Evolutionary conservation across 2,113 vertebrate species (phyloP).

Genomic region (Chaetops frenatus): DNA sequence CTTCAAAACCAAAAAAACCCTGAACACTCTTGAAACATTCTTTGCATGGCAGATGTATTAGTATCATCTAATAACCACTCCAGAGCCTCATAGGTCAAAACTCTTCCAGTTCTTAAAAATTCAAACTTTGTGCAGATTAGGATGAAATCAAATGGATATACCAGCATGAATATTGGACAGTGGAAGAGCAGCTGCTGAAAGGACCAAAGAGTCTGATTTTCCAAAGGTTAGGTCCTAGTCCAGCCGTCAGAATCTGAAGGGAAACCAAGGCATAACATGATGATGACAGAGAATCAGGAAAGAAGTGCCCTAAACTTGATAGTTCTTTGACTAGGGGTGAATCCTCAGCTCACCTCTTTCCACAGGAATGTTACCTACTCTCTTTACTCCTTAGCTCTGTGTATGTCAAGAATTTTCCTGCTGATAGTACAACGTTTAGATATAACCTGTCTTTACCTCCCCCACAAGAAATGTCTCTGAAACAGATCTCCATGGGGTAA

Average conservation of each 20-base stretch:
- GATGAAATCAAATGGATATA: not conserved
- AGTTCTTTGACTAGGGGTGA: not conserved
- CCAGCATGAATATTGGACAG: not conserved
- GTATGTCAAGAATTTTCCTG: not conserved
- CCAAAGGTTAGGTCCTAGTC: not conserved
- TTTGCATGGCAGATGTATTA: not conserved
- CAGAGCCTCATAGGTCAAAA: not conserved
- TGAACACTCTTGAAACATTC: not conserved
- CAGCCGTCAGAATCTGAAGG: not conserved
- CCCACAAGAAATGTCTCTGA: not conserved
- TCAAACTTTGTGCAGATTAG: not conserved
- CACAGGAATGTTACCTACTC: not conserved
- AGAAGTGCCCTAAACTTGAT: not conserved
- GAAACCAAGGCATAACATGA: not conserved
- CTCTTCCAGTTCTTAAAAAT: not conserved
- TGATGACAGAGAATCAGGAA: not conserved
- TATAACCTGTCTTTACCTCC: not conserved
- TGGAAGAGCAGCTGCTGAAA: not conserved
- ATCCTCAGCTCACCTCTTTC: not conserved
- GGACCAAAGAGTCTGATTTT: not conserved
- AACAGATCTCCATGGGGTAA: not conserved
- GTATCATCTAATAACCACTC: not conserved
- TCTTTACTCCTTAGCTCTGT: not conserved
- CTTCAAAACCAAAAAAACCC: rapidly evolving
- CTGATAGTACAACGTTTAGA: not conserved